A percentile compares a stretch with the other conserved stretches of the same genome.
Conservation (phyloP, 1,140 invertebrate species). For the Anagrus nilaparvatae region DNA sequence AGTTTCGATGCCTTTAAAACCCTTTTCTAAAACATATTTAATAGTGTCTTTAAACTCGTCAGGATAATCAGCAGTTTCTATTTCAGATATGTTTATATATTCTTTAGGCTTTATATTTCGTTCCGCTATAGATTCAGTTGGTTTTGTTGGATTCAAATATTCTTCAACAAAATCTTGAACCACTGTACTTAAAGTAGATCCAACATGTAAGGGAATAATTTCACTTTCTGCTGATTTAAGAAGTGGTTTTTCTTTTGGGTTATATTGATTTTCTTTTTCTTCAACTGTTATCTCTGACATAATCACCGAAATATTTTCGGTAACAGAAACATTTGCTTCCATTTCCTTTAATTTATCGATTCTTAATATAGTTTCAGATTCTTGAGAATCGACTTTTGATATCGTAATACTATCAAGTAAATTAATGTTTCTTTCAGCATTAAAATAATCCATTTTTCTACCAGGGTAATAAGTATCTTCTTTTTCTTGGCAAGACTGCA, state of each 20-base stretch:
- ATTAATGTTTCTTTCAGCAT: constrained; percentile 46
- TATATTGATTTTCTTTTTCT: constrained; percentile 50
- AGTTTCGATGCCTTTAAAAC: constrained; percentile 38
- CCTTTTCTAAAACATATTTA: constrained; percentile 46
- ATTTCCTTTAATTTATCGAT: constrained; percentile 38
- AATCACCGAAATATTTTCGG: constrained; percentile 47
- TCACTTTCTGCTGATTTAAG: constrained; percentile 42
- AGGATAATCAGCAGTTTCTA: constrained; percentile 45
- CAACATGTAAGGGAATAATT: constrained; percentile 45
- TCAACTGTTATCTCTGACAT: constrained; percentile 46
- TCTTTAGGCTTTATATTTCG: constrained; percentile 43
- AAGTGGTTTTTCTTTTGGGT: constrained; percentile 31
- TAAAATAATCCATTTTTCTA: constrained; percentile 39
- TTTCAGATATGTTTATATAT: constrained; percentile 44
- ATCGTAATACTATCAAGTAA: constrained; percentile 50
- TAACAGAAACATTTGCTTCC: constrained; percentile 46
- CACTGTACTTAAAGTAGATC: constrained; percentile 41
- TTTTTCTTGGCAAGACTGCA: constrained; percentile 48
- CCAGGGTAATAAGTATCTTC: constrained; percentile 47
- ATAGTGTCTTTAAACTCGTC: constrained; percentile 42
- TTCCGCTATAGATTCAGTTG: constrained; percentile 41
- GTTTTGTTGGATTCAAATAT: constrained; percentile 34
- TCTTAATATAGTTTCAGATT: constrained; percentile 46
- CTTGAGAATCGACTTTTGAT: constrained; percentile 46
- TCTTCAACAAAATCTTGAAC: constrained; percentile 50